Conservation (phyloP, 2,888 invertebrate species). For the Erebia ligea region DNA sequence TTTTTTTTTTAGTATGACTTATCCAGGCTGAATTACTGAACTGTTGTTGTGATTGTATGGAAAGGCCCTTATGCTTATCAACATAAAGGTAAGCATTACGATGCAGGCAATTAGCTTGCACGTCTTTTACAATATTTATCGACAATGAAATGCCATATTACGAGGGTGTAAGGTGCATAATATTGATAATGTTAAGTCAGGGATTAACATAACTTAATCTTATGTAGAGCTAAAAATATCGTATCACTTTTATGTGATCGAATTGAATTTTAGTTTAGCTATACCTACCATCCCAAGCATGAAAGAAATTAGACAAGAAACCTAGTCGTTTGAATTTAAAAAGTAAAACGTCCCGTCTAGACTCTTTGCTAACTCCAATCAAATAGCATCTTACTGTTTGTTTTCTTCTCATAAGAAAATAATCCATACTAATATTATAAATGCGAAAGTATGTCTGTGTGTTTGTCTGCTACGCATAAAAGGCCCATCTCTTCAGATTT, state of each 20-base stretch:
- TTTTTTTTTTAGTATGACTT: no score
- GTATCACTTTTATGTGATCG: neutral
- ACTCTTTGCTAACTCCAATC: no score
- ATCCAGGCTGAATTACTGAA: no score
- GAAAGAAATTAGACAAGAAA: no score
- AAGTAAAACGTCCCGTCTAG: no score
- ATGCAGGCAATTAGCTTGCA: conserved; percentile 59
- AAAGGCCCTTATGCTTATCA: neutral
- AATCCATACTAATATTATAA: no score
- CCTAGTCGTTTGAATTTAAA: no score
- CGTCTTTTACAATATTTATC: conserved; percentile 64
- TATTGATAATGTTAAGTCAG: conserved; percentile 4
- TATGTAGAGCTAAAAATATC: neutral
- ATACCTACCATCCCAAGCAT: neutral
- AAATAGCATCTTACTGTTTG: no score
- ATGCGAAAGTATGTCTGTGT: no score
- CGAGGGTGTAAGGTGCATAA: conserved; percentile 4
- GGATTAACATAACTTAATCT: conserved; percentile 29
- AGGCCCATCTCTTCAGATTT: no score
- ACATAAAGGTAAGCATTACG: conserved; percentile 15
- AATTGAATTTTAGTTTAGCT: neutral
- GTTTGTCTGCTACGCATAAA: no score
- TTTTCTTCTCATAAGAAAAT: no score
- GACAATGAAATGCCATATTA: conserved; percentile 47
- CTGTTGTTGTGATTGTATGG: neutral